Evolutionary conservation across 2,888 invertebrate genomes (phyloP).

Genomic region (Scaptomyza parva): DNA sequence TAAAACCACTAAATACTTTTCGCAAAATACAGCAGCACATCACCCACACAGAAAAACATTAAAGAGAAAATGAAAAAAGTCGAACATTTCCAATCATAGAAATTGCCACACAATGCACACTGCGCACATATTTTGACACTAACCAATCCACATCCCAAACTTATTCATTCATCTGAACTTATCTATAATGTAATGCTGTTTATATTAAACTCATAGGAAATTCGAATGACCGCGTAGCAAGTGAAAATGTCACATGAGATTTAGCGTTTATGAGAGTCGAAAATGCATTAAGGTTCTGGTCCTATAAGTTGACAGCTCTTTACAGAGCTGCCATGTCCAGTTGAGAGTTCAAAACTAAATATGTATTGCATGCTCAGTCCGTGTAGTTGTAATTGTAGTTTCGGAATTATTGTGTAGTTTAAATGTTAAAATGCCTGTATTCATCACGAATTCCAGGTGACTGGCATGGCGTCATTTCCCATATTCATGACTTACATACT

Average conservation of each 20-base stretch:
- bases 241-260: conserved; percentile 45
- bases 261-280: conserved; percentile 56
- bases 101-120: neutral
- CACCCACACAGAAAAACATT: neutral
- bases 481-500: no score
- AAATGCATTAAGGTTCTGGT: conserved; percentile 44
- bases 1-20: conserved; percentile 20
- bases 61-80: neutral
- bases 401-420: neutral
- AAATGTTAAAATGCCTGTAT: neutral
- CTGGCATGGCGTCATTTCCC: no score
- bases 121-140: neutral
- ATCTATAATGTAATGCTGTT: conserved; percentile 18
- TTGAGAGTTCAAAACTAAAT: conserved; percentile 3
- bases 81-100: neutral
- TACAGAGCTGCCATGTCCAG: neutral
- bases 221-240: conserved; percentile 20
- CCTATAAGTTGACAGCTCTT: conserved; percentile 54
- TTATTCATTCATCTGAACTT: conserved; percentile 20
- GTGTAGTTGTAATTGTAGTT: conserved; percentile 12
- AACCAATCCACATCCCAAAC: conserved; percentile 11
- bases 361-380: neutral
- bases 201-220: conserved; percentile 17
- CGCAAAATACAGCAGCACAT: neutral
- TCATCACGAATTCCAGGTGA: no score